A percentile compares a stretch with the other conserved stretches of the same genome.
phyloP scores from a whole-genome alignment of 1,140 invertebrate genomes.

The Leptonema lineaticorne region DNA sequence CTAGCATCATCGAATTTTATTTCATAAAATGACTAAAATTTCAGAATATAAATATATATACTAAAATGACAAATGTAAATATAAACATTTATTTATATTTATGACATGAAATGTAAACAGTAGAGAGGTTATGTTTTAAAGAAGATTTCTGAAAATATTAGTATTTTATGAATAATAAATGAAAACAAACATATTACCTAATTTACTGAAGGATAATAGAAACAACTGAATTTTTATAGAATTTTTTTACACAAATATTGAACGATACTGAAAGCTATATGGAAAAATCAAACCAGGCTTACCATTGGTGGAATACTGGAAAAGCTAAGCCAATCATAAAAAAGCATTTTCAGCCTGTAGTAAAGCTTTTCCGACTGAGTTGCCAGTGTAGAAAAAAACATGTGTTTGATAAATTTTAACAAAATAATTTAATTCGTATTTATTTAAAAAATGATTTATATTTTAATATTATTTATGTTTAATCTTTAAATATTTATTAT shows the following conservation, averaged over 20 bases:
- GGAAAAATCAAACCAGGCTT: not conserved
- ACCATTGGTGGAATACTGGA: not conserved
- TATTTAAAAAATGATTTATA: too few species aligned
- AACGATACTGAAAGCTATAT: not conserved
- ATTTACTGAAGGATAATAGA: too few species aligned
- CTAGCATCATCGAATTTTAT: constrained; percentile 3
- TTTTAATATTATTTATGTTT: too few species aligned
- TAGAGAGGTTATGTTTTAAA: not conserved
- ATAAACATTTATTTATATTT: not conserved
- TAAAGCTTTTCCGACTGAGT: not conserved
- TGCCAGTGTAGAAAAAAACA: not conserved
- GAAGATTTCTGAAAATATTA: not conserved
- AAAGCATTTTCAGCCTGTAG: not conserved
- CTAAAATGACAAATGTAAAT: not conserved
- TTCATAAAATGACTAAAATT: not conserved
- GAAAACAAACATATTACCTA: too few species aligned
- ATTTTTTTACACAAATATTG: too few species aligned
- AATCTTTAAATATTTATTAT: not conserved
- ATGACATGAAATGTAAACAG: not conserved
- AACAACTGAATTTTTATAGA: too few species aligned
- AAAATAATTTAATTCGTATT: too few species aligned
- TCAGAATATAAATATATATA: not conserved
- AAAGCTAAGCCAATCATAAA: not conserved
- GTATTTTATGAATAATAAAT: too few species aligned
- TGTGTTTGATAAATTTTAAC: too few species aligned